Conservation (phyloP, 2,888 invertebrate species). For the Micoletzkya japonica region DNA sequence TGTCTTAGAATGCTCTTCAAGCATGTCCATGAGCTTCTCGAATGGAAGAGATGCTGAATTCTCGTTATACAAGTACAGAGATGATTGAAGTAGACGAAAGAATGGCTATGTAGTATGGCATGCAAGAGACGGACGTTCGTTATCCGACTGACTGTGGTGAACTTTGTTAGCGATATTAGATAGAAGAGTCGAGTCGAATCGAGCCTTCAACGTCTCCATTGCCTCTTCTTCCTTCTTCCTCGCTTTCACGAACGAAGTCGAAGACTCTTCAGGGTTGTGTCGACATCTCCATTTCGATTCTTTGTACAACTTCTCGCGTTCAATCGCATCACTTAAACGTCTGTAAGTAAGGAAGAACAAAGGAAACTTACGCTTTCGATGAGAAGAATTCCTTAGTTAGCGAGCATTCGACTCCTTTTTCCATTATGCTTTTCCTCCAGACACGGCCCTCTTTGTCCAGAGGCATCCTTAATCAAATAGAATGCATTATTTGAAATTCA, state of each 20-base stretch:
- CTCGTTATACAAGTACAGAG: neutral
- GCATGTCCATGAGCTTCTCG: neutral
- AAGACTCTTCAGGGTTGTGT: neutral
- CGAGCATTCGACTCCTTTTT: neutral
- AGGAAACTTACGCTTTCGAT: neutral
- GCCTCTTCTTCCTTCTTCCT: neutral
- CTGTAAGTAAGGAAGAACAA: neutral
- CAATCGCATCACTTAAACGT: neutral
- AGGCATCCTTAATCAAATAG: neutral
- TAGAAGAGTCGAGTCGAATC: neutral
- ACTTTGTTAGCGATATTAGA: slow-evolving; percentile 1
- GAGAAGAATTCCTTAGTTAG: slow-evolving; percentile 10
- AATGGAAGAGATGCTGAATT: neutral
- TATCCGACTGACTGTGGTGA: neutral
- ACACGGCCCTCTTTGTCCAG: neutral
- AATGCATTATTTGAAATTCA: neutral
- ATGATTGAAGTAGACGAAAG: neutral
- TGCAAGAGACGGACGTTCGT: neutral
- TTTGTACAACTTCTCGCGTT: neutral
- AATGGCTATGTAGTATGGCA: neutral
- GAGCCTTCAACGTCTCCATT: neutral
- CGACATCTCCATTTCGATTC: slow-evolving; percentile 6
- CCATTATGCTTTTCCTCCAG: neutral
- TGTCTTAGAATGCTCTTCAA: neutral
- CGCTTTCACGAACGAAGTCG: neutral